Evolutionary conservation across 2,888 invertebrate species (phyloP).

Genomic region (Stenoptilia bipunctidactyla): DNA sequence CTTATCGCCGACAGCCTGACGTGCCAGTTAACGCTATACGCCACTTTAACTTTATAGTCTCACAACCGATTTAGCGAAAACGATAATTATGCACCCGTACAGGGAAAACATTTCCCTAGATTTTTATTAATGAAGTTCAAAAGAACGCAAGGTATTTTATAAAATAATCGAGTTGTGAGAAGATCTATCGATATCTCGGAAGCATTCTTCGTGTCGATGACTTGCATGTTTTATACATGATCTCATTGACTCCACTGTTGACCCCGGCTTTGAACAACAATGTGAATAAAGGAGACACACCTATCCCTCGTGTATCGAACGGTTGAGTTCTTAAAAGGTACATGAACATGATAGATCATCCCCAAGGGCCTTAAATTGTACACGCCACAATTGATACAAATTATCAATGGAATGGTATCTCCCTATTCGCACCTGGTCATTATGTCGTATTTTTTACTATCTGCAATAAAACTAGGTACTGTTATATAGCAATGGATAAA

Average conservation of each 20-base stretch:
- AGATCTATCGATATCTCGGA: conserved; percentile 22
- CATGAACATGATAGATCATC: conserved; percentile 37
- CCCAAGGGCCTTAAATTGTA: conserved; percentile 46
- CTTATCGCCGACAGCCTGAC: conserved; percentile 61
- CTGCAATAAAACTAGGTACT: too few relatives aligned
- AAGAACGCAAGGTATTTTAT: conserved; percentile 19
- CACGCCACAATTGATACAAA: conserved; percentile 25
- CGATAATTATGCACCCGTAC: conserved; percentile 34
- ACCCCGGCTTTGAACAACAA: conserved; percentile 54
- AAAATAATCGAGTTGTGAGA: conserved; percentile 16
- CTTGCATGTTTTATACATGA: conserved; percentile 58
- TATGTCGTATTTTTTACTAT: conserved; percentile 1
- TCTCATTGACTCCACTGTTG: conserved; percentile 66
- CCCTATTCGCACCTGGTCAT: conserved; percentile 26
- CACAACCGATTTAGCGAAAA: conserved; percentile 49
- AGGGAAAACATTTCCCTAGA: conserved; percentile 1
- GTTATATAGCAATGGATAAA: not conserved
- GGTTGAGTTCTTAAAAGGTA: conserved; percentile 23
- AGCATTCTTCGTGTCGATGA: conserved; percentile 56
- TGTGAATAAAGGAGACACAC: conserved; percentile 54
- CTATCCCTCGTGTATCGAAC: conserved; percentile 27
- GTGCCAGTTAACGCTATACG: conserved; percentile 59
- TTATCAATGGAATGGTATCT: conserved; percentile 24
- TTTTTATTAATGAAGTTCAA: not conserved
- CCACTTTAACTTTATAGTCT: conserved; percentile 57